Conservation (phyloP, 2,888 invertebrate genomes). For the Rhopalosiphum nymphaeae region DNA sequence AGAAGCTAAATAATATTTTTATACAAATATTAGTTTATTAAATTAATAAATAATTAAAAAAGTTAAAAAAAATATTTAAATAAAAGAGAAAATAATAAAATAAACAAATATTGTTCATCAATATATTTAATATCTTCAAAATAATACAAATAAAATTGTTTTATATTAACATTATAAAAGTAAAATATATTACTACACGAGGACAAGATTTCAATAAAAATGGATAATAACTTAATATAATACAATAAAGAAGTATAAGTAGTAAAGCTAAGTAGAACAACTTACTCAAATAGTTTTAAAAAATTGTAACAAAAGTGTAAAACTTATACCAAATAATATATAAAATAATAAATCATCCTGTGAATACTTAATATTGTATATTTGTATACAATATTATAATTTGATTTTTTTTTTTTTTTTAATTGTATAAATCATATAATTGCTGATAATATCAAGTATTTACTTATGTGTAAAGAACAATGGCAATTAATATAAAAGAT, state of each 20-base stretch:
- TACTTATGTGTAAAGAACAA: not conserved
- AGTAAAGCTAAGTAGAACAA: not conserved
- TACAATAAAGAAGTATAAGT: not conserved
- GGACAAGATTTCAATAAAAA: not conserved
- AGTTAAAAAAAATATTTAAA: not conserved
- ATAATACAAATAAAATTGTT: not conserved
- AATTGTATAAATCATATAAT: not conserved
- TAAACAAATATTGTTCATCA: not conserved
- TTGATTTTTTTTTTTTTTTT: not conserved
- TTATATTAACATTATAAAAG: not conserved
- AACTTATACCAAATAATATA: slow-evolving; percentile 6
- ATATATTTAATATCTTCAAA: slow-evolving; percentile 16
- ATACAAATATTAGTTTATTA: not conserved
- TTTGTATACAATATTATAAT: not conserved
- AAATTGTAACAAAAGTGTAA: slow-evolving; percentile 37
- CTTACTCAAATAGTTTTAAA: not conserved
- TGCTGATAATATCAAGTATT: not conserved
- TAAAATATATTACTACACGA: not conserved
- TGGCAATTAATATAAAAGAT: not conserved
- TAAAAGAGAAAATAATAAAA: not conserved
- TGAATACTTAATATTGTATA: not conserved
- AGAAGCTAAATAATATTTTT: not conserved
- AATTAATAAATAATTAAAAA: not conserved
- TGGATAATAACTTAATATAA: not conserved
- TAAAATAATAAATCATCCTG: not conserved